A percentile compares a stretch with the other conserved stretches of the same genome.
Evolutionary conservation across 2,888 invertebrate genomes (phyloP).

Genomic region (Sepiola atlantica): DNA sequence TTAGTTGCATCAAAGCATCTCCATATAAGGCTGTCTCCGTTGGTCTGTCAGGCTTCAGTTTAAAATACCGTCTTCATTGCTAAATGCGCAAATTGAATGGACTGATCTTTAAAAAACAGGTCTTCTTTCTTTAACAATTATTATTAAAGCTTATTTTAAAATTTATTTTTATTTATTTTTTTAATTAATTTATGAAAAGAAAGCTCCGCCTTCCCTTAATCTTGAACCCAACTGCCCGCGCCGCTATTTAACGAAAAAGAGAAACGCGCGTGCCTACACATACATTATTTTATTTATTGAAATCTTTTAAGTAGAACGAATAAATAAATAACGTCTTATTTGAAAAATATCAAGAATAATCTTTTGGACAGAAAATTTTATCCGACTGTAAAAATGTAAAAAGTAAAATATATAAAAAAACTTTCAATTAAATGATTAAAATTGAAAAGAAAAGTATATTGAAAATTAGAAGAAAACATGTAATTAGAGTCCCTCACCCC

Average conservation of each 20-base stretch:
- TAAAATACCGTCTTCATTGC: no score
- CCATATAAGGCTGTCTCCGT: no score
- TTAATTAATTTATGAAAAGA: not conserved
- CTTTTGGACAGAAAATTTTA: not conserved
- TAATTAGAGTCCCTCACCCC: not conserved
- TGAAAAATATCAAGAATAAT: not conserved
- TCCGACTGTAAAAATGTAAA: not conserved
- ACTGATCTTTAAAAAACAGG: no score
- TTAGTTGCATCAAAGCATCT: no score
- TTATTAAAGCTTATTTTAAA: not conserved
- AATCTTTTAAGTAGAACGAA: constrained; percentile 23
- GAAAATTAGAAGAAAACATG: not conserved
- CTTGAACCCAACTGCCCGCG: not conserved
- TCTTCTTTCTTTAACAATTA: not conserved
- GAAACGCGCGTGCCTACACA: not conserved
- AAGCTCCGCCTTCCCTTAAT: not conserved
- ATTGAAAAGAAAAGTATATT: not conserved
- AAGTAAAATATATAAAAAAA: no score
- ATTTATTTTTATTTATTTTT: not conserved
- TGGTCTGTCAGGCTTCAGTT: no score
- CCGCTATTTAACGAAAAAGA: not conserved
- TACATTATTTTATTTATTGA: not conserved
- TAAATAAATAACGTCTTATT: not conserved
- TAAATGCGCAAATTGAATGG: no score
- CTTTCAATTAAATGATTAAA: no score